Percentiles rank a stretch among this genome's conserved stretches.
These are phyloP conservation scores for Monochamus saltuarius DNA, from an alignment of 1,140 invertebrate genomes.

Conservation along the genomic window DNA sequence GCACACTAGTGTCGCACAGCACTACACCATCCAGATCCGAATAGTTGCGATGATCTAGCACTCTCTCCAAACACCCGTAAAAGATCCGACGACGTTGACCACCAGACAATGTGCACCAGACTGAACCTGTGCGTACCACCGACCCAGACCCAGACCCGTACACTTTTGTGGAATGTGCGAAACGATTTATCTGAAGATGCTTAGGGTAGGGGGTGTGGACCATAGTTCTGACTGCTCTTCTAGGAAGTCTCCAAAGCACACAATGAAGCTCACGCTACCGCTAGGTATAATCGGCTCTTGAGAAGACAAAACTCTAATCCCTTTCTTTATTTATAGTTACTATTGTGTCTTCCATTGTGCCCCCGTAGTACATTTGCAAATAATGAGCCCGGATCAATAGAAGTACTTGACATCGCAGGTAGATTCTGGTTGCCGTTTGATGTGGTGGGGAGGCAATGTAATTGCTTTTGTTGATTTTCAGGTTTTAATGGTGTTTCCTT, in stretches of 20 bases:
- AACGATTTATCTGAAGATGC: neutral
- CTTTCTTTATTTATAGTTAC: conserved; percentile 11
- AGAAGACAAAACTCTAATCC: conserved; percentile 9
- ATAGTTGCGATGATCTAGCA: too few species aligned
- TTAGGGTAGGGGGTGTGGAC: neutral
- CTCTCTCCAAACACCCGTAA: too few species aligned
- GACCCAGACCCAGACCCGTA: conserved; percentile 3
- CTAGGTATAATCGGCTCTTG: conserved; percentile 13
- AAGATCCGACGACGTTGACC: too few species aligned
- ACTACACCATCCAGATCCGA: too few species aligned
- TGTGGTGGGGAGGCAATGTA: too few species aligned
- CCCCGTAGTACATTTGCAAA: conserved; percentile 9
- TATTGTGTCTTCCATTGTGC: neutral
- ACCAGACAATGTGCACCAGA: too few species aligned
- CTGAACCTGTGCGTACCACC: too few species aligned
- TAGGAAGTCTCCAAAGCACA: neutral
- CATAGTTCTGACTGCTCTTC: neutral
- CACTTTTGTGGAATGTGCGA: conserved; percentile 12
- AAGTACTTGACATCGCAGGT: conserved; percentile 3
- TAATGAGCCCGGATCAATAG: conserved; percentile 5
- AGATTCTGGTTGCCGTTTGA: too few species aligned
- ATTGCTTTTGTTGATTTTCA: neutral
- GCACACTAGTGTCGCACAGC: too few species aligned
- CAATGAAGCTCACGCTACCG: conserved; percentile 11
- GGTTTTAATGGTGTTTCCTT: neutral